Evolutionary conservation across 1,140 invertebrate species (phyloP).

Genomic region (Euura saliciscinereae): DNA sequence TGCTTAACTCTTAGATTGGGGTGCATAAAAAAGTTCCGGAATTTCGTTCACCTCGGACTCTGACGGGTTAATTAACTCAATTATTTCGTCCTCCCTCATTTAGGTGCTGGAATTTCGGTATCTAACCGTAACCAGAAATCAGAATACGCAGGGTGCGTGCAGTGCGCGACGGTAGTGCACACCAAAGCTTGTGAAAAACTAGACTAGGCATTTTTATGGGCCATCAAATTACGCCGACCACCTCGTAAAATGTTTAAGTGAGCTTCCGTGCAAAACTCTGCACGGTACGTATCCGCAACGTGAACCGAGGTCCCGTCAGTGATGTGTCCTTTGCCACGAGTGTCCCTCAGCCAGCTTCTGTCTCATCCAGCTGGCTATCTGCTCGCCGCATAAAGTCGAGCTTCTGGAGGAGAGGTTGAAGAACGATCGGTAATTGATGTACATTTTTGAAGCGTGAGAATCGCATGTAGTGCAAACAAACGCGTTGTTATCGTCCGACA

Average conservation of each 20-base stretch:
- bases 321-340: no score
- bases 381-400: no score
- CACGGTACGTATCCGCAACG: not conserved
- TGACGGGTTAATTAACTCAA: not conserved
- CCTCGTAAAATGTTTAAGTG: slow-evolving; percentile 60
- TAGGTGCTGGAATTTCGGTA: not conserved
- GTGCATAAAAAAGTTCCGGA: not conserved
- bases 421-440: not conserved
- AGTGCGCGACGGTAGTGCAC: not conserved
- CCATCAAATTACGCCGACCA: slow-evolving; percentile 62
- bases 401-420: no score
- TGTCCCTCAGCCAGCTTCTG: no score
- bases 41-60: not conserved
- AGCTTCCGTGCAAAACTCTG: slow-evolving; percentile 53
- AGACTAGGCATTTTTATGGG: slow-evolving; percentile 60
- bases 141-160: not conserved
- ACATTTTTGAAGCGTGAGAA: not conserved
- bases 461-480: not conserved
- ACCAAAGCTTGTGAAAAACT: slow-evolving; percentile 48
- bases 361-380: no score
- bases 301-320: no score
- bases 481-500: slow-evolving; percentile 52
- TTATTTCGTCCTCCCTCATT: not conserved
- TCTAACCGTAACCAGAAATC: not conserved
- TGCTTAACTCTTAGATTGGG: not conserved